phyloP scores from a whole-genome alignment of 1,140 invertebrate species.

The Danaus melanippus region DNA sequence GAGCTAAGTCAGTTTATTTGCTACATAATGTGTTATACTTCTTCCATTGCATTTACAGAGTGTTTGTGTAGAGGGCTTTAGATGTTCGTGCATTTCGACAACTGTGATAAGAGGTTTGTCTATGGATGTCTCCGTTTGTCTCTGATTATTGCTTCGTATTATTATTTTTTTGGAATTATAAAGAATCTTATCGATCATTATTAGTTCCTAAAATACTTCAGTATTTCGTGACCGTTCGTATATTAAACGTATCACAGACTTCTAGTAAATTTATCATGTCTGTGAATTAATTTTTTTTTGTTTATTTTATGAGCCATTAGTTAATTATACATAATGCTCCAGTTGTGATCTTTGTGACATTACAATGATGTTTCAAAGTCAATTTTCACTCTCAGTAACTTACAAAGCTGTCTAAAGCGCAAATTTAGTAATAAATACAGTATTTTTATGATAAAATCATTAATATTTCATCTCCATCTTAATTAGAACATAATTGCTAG shows the following conservation, averaged over 20 bases:
- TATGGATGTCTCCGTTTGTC: conserved; percentile 37
- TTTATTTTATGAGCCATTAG: conserved; percentile 12
- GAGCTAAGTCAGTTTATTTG: no score
- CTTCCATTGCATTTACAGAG: conserved; percentile 6
- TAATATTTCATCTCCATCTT: no score
- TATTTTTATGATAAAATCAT: no score
- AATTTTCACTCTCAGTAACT: no score
- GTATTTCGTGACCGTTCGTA: conserved; percentile 46
- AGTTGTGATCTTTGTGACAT: no score
- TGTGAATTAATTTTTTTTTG: conserved; percentile 7
- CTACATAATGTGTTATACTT: no score
- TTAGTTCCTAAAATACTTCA: conserved; percentile 68
- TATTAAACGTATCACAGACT: conserved; percentile 6
- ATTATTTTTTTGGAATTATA: conserved; percentile 31
- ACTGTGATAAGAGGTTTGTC: conserved; percentile 68
- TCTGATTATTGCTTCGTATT: conserved; percentile 20
- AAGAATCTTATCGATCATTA: conserved; percentile 31
- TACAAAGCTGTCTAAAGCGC: no score
- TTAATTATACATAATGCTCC: conserved; percentile 6
- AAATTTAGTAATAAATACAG: no score
- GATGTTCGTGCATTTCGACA: conserved; percentile 57
- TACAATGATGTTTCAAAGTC: no score
- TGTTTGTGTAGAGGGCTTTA: conserved; percentile 18
- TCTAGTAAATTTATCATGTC: conserved; percentile 6
- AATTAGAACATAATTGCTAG: not conserved